Evolutionary conservation across 2,113 vertebrate species (phyloP), one percentile per base, ranked within the genome.

Genomic region (Phyllopteryx taeniolatus): DNA sequence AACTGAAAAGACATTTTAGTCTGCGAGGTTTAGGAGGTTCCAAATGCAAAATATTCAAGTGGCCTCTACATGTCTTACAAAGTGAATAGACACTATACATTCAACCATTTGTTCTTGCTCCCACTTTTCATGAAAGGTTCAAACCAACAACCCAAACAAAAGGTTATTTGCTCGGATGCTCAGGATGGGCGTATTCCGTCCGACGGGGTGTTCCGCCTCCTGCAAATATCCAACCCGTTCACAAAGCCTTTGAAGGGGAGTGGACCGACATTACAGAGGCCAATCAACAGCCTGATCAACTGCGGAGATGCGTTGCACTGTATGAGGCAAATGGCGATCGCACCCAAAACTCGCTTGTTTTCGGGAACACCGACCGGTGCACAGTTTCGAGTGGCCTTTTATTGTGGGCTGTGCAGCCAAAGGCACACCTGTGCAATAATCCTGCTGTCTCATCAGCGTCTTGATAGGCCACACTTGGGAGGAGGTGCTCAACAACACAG

Each of bases 1-100:
- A 2, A 22, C 20, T 56, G 20, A 83, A 75, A 57, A 57, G 56
- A 57, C 12, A 57, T 27, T 31, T 31, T 27, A 14, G 56, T 27
- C 5, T 54, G 53, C 53, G n/a, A n/a, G n/a, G n/a, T 19, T 54
- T 5, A 17, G 53, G 53, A n/a, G 20, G 20, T 22, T 54, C 20
- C 22, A n/a, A 20, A 9, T 54, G 20, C 8, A 6, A 51, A 51
- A 7, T 6, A 51, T 19, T 5, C 6, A 19, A 20, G 2, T 51
- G 15, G 15, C 49, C 5, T 9, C 8, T 22, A 22, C 53, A 4
- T 7, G n/a, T 22, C 51, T 22, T 22, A 10, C 10, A 56, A 56
- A 56, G 53, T 56, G 53, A 56, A 56, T 10, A n/a, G 53, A 56
- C n/a, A 56, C 9, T 56, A 8, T 22, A 9, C 8, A 56, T 56